Base-by-base conservation (phyloP, 2,888 invertebrate species). In the Netelia virgata region DNA sequence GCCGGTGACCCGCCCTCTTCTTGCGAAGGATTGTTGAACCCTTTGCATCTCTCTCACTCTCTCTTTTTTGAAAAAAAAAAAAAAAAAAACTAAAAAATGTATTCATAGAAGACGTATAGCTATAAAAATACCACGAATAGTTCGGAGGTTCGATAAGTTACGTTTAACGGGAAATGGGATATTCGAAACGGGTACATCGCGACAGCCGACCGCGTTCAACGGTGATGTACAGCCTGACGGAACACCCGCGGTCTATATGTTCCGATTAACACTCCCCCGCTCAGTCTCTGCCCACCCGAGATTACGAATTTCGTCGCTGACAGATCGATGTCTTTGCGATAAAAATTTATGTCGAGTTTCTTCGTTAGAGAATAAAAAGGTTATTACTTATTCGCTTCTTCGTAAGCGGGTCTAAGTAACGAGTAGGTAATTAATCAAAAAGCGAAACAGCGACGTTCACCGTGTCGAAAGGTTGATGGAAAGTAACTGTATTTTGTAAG, bases 81-180 rank as follows among this genome's bases (percentile, higher is more conserved):
- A n/a, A n/a, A n/a, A n/a, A n/a, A n/a, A n/a, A n/a, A n/a, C n/a
- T n/a, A n/a, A n/a, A 80, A 80, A 80, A 68, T 57, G 50, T 59
- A 68, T 80, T 43, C 64, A 64, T n/a, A 41, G 18, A 20, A 61
- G 59, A 68, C 59, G 50, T 36, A 50, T 57, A 57, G 57, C 57
- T 18, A 18, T 57, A 18, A 57, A 16, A 18, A 57, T 57, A 18
- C 16, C 57, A 18, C 9, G 3, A 20, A 18, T n/a, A 53, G 18
- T 61, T 55, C 11, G 61, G 68, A 81, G 50, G 43, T 23, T 61
- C 80, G 59, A 81, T 81, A 74, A 68, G 68, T 81, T 74, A 74
- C 61, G 61, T 63, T 74, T 69, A 74, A 61, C 50, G 61, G 23
- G 68, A 74, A 79, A 81, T 74, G 74, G 74, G 69, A 68, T 69